Percentiles rank a stretch among this genome's conserved stretches.
Evolutionary conservation across 2,113 vertebrate species (phyloP).

Genomic region (Speoplatyrhinus poulsoni): DNA sequence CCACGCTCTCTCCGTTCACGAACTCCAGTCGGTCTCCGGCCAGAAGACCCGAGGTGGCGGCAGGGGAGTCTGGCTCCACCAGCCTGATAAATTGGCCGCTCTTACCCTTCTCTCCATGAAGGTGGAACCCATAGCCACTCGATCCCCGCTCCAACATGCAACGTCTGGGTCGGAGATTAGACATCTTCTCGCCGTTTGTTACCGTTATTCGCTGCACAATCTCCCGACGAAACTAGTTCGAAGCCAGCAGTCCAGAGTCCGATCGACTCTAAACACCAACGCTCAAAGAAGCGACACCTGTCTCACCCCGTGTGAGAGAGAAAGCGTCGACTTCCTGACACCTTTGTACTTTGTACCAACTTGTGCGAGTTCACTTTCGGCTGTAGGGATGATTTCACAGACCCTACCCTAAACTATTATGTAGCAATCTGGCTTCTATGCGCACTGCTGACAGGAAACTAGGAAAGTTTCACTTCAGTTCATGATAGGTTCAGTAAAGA

Average conservation of each 20-base stretch:
- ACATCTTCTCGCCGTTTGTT: slow-evolving; percentile 36
- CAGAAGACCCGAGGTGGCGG: slow-evolving; percentile 81
- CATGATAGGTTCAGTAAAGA: too few species aligned
- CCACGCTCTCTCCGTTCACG: slow-evolving; percentile 90
- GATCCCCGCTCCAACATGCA: slow-evolving; percentile 83
- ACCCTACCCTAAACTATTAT: slow-evolving; percentile 36
- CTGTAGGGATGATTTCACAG: background rate
- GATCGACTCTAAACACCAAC: background rate
- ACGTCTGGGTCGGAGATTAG: slow-evolving; percentile 78
- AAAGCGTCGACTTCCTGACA: slow-evolving; percentile 36
- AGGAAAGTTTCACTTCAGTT: too few species aligned
- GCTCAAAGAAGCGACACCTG: slow-evolving; percentile 34
- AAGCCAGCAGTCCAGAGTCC: background rate
- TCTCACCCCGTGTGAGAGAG: background rate
- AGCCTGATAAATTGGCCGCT: slow-evolving; percentile 89
- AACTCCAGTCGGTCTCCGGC: slow-evolving; percentile 87
- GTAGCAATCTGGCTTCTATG: slow-evolving; percentile 23
- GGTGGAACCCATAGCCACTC: slow-evolving; percentile 88
- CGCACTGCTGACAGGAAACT: background rate
- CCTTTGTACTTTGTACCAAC: background rate
- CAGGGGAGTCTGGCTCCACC: slow-evolving; percentile 88
- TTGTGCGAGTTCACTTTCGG: slow-evolving; percentile 20
- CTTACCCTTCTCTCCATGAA: slow-evolving; percentile 87
- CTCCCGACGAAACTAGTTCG: background rate
- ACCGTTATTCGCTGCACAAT: background rate